Evolutionary conservation across 2,888 invertebrate species (phyloP).

Genomic region (Thymelicus lineola): DNA sequence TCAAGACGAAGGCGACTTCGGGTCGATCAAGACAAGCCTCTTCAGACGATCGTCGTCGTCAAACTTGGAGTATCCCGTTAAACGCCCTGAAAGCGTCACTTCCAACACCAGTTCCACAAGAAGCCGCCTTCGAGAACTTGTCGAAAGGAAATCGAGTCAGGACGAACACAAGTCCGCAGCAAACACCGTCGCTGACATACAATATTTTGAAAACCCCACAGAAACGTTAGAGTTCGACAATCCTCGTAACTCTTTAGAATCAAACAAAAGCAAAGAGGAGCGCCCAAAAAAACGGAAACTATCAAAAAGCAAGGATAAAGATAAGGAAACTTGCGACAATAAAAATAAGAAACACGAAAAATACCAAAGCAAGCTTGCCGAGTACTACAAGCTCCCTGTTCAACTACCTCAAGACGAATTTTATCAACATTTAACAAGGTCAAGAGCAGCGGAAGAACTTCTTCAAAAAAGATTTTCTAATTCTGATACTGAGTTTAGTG

Average conservation of each 20-base stretch:
- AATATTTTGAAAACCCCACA: constrained; percentile 81
- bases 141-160: constrained; percentile 82
- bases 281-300: constrained; percentile 78
- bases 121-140: constrained; percentile 83
- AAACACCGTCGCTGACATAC: constrained; percentile 77
- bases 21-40: constrained; percentile 81
- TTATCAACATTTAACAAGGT: constrained; percentile 77
- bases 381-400: constrained; percentile 77
- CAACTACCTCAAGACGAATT: constrained; percentile 81
- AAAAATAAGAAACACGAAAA: constrained; percentile 79
- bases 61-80: constrained; percentile 74
- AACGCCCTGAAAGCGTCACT: constrained; percentile 79
- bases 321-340: constrained; percentile 64
- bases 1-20: constrained; percentile 81
- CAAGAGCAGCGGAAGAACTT: constrained; percentile 77
- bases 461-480: constrained; percentile 76
- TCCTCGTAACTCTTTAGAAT: constrained; percentile 72
- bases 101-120: constrained; percentile 81
- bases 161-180: constrained; percentile 80
- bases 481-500: constrained; percentile 78
- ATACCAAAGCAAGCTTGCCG: constrained; percentile 79
- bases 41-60: constrained; percentile 80
- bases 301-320: constrained; percentile 71
- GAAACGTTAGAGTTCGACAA: constrained; percentile 80
- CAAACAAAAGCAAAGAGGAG: constrained; percentile 73